Base-by-base conservation (phyloP, 2,888 invertebrate species). In the Pachliopta kotzebuea region DNA sequence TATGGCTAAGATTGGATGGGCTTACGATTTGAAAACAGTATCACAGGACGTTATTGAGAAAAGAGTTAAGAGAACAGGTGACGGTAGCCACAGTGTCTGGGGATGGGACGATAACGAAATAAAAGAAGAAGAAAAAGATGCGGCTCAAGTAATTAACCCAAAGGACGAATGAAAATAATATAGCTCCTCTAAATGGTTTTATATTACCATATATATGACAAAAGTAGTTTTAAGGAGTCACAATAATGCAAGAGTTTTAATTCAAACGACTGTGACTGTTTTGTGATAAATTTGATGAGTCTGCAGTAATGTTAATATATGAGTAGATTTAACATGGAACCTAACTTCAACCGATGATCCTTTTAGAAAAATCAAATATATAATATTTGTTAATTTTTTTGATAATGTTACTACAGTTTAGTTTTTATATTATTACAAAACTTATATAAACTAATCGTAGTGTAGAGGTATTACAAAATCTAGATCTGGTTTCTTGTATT, bases 1-100 rank as follows among this genome's bases (percentile, higher is more conserved):
- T 66, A 96, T 96, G 92, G 94, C 96, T 4, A 93, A 92, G 76
- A 93, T 98, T 65, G 98, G 98, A 24, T 96, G 95, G 94, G 97
- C 96, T 0, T 97, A 97, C 79, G 97, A 98, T 79, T 84, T 97
- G 59, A 97, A 97, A 83, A 95, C 95, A 0, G 97, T 96, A 0
- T 94, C 96, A 0, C 74, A 81, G 26, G 94, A 95, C 21, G 93
- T 95, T 70, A 93, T 96, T 49, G 91, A 94, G 76, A 94, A 94
- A 74, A 92, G 96, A 53, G 95, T 95, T 0, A 86, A 93, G 75
- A 93, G 96, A 71, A 96, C 96, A 0, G 96, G 96, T 1, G 96
- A 96, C 73, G 96, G 96, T 0, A 92, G 92, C 23, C 95, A 95
- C 75, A 90, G 93, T 18, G 86, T 94, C 23, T 96, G 96, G 96